Conservation (phyloP, 2,797 vertebrate species). For the Neosilurus hyrtlii region DNA sequence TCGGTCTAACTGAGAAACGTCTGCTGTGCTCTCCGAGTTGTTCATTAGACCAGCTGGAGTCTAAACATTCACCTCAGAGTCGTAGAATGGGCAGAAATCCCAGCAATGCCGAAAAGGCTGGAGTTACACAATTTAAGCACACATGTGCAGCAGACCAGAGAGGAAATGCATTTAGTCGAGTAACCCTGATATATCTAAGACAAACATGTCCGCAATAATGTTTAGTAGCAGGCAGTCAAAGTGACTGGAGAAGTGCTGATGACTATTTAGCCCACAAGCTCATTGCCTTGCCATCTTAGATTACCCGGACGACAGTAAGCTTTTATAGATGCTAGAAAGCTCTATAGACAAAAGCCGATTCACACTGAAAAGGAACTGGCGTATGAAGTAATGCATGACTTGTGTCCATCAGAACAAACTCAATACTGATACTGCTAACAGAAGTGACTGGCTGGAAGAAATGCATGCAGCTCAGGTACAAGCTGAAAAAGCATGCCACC, state of each 20-base stretch:
- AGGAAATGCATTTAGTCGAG: constrained; percentile 22
- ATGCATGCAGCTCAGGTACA: constrained; percentile 30
- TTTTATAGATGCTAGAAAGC: background rate
- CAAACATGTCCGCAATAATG: constrained; percentile 34
- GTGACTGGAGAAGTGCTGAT: constrained; percentile 17
- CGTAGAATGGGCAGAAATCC: constrained; percentile 32
- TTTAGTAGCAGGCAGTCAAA: constrained; percentile 28
- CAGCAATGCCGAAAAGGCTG: constrained; percentile 29
- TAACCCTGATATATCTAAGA: constrained; percentile 30
- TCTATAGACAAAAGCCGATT: background rate
- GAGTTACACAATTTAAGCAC: constrained; percentile 32
- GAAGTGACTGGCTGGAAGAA: background rate
- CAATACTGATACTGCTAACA: background rate
- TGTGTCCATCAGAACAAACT: constrained; percentile 19
- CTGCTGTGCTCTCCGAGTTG: constrained; percentile 32
- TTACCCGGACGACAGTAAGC: background rate
- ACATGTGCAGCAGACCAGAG: constrained; percentile 37
- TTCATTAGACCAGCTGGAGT: constrained; percentile 45
- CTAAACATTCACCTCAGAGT: constrained; percentile 49
- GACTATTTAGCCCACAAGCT: background rate
- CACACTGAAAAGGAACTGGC: background rate
- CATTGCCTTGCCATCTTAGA: constrained; percentile 7
- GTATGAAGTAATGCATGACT: background rate
- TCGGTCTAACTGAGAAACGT: constrained; percentile 30
- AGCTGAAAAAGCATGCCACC: constrained; percentile 44